These are phyloP conservation scores for Nibea albiflora DNA, from an alignment of 2,113 vertebrate species.

Conservation along the genomic window DNA sequence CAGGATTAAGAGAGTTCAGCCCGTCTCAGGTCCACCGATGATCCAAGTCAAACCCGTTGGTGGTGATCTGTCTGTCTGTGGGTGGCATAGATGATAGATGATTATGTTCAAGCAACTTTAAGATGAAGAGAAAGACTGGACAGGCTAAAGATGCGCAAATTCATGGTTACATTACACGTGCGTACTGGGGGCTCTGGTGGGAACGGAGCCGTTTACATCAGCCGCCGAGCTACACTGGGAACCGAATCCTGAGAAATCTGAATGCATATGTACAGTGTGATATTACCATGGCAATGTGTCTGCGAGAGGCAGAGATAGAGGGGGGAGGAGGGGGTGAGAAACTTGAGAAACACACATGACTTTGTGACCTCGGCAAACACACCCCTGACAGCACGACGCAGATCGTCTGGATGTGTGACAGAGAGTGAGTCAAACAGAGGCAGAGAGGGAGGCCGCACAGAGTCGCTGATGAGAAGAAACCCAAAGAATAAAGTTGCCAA, in stretches of 20 bases:
- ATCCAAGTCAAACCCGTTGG: too few species aligned
- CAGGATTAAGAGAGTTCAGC: too few species aligned
- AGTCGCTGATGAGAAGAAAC: neutral
- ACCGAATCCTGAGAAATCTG: neutral
- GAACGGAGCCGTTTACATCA: neutral
- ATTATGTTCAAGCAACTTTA: too few species aligned
- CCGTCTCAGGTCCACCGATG: too few species aligned
- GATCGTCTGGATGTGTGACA: slow-evolving; percentile 3
- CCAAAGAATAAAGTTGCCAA: neutral
- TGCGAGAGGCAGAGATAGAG: slow-evolving; percentile 19
- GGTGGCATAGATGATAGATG: neutral
- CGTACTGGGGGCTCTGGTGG: neutral
- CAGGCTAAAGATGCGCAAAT: too few species aligned
- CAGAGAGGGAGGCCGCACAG: neutral
- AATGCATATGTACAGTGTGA: slow-evolving; percentile 7
- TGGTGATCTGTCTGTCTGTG: too few species aligned
- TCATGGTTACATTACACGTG: neutral
- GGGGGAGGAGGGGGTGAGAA: slow-evolving; percentile 42
- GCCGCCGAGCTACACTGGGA: neutral
- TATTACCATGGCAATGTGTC: neutral
- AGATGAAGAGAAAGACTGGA: too few species aligned
- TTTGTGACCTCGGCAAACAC: slow-evolving; percentile 65
- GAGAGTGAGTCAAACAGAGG: slow-evolving; percentile 3
- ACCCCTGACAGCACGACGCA: slow-evolving; percentile 31
- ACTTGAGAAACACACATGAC: slow-evolving; percentile 54